A percentile compares a stretch with the other conserved stretches of the same genome.
Evolutionary conservation across 37 sponge, comb jelly and placozoan genomes (phyloP).

Genomic region (Tethya wilhelma): DNA sequence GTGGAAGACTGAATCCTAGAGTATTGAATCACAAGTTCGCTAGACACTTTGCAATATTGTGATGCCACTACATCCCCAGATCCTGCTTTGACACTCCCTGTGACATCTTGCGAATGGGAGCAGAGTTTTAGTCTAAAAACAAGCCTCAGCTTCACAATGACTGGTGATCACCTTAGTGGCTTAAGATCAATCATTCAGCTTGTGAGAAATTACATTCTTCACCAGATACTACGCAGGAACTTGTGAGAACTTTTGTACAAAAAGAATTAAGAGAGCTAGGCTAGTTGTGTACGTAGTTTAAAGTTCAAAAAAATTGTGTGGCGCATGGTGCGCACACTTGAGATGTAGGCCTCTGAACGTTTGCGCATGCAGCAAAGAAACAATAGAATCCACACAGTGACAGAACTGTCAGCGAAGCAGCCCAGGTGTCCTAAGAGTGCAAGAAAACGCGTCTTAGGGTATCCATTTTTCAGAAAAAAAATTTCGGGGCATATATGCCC

Average conservation of each 20-base stretch:
- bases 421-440: too few species aligned
- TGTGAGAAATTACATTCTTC: background rate
- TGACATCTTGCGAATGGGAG: conserved; percentile 70
- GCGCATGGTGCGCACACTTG: too few species aligned
- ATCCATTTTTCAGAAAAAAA: too few species aligned
- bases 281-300: too few species aligned
- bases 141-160: conserved; percentile 38
- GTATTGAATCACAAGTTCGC: background rate
- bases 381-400: too few species aligned
- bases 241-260: too few species aligned
- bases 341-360: background rate
- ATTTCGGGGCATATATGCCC: background rate
- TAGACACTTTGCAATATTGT: conserved; percentile 19
- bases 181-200: conserved; percentile 1
- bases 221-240: background rate
- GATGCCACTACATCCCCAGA: conserved; percentile 28
- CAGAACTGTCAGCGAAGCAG: too few species aligned
- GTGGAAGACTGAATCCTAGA: background rate
- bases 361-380: too few species aligned
- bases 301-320: too few species aligned
- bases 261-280: conserved; percentile 40
- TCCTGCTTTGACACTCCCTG: conserved; percentile 45
- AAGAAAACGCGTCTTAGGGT: too few species aligned
- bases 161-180: conserved; percentile 39
- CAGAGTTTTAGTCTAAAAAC: conserved; percentile 50